Conservation (phyloP, 2,797 vertebrate genomes). For the Syngnathus acus region DNA sequence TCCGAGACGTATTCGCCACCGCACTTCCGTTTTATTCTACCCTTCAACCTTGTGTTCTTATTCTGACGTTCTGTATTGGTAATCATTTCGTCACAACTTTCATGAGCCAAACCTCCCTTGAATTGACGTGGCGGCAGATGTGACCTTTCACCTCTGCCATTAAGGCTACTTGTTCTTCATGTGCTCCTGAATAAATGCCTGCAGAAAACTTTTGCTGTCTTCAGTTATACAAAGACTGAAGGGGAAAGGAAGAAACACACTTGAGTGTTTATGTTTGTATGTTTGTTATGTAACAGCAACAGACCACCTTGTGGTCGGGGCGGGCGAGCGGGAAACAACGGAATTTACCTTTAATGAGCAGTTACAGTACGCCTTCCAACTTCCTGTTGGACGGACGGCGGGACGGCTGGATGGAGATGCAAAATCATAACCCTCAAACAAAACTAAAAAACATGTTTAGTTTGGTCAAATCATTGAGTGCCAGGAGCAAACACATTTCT, state of each 20-base stretch:
- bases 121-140: not conserved
- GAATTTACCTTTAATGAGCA: not conserved
- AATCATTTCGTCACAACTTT: not conserved
- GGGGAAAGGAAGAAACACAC: not conserved
- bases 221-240: not conserved
- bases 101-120: not conserved
- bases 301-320: not conserved
- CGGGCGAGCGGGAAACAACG: not conserved
- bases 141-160: not conserved
- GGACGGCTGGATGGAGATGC: not conserved
- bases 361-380: not conserved
- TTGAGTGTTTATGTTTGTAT: not conserved
- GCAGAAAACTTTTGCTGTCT: not conserved
- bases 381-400: not conserved
- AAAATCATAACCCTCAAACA: too few species aligned
- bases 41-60: constrained; percentile 4
- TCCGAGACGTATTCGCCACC: not conserved
- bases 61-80: not conserved
- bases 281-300: not conserved
- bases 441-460: too few species aligned
- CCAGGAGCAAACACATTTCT: not conserved
- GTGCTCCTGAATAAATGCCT: not conserved
- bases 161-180: not conserved
- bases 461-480: too few species aligned
- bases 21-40: not conserved